Evolutionary conservation across 2,113 vertebrate genomes (phyloP).

Genomic region (Todiramphus chloris): DNA sequence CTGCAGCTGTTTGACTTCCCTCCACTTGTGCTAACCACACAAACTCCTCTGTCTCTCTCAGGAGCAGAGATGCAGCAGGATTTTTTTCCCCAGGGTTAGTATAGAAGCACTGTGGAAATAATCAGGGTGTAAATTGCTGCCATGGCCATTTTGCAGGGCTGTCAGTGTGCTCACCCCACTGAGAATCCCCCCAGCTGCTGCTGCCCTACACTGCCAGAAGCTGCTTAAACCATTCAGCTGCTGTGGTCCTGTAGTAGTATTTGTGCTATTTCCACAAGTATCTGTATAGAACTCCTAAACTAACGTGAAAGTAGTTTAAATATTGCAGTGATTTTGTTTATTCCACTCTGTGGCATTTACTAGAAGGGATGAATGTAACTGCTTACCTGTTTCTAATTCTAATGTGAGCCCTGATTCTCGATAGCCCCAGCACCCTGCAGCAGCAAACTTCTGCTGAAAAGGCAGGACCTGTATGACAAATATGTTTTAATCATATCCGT

Average conservation of each 20-base stretch:
- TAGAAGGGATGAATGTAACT: not conserved
- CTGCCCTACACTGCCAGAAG: not conserved
- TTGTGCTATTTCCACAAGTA: not conserved
- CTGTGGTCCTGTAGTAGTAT: not conserved
- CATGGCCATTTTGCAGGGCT: not conserved
- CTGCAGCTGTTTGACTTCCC: not conserved
- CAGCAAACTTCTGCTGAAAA: not conserved
- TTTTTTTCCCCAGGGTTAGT: not conserved
- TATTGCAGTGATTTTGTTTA: not conserved
- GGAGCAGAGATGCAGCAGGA: not conserved
- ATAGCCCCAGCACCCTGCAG: not conserved
- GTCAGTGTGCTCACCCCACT: fast-evolving
- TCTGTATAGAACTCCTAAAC: not conserved
- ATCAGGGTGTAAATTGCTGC: not conserved
- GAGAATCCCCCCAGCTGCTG: not conserved
- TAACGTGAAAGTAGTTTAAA: not conserved
- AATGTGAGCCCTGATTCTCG: not conserved
- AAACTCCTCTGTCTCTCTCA: not conserved
- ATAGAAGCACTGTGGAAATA: not conserved
- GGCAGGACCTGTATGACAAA: not conserved
- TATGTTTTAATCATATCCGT: not conserved
- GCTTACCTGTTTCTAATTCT: not conserved
- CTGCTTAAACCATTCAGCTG: not conserved
- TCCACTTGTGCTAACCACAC: not conserved
- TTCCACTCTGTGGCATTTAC: not conserved